Evolutionary conservation across 2,888 invertebrate genomes (phyloP).

Genomic region (Cephus rjabovi): DNA sequence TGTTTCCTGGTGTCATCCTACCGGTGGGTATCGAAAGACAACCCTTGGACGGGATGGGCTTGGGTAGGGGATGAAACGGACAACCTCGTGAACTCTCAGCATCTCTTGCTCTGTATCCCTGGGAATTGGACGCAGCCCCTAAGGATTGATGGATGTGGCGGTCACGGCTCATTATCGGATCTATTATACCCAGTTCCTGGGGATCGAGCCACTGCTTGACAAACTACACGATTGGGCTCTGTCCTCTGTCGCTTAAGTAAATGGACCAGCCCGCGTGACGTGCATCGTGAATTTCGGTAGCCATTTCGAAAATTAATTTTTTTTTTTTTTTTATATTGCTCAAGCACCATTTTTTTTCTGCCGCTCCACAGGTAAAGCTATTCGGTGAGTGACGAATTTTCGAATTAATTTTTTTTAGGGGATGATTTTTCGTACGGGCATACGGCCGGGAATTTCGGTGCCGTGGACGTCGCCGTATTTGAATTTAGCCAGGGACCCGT

Average conservation of each 20-base stretch:
- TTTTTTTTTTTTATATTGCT: background rate
- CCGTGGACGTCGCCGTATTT: background rate
- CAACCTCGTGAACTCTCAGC: background rate
- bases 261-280: background rate
- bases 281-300: background rate
- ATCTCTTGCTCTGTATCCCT: background rate
- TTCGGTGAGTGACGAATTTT: rapidly evolving
- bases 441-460: background rate
- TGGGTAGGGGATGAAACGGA: background rate
- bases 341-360: background rate
- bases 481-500: background rate
- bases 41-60: background rate
- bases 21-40: background rate
- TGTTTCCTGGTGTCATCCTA: slow-evolving; percentile 41
- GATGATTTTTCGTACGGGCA: background rate
- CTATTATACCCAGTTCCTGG: slow-evolving; percentile 51
- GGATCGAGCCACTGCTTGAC: slow-evolving; percentile 34
- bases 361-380: rapidly evolving
- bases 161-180: slow-evolving; percentile 51
- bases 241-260: slow-evolving; percentile 27
- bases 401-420: background rate
- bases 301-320: background rate
- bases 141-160: slow-evolving; percentile 54
- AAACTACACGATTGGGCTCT: slow-evolving; percentile 37
- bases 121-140: background rate